Evolutionary conservation across 2,888 invertebrate genomes (phyloP).

Genomic region (Eupelmus urozonus): DNA sequence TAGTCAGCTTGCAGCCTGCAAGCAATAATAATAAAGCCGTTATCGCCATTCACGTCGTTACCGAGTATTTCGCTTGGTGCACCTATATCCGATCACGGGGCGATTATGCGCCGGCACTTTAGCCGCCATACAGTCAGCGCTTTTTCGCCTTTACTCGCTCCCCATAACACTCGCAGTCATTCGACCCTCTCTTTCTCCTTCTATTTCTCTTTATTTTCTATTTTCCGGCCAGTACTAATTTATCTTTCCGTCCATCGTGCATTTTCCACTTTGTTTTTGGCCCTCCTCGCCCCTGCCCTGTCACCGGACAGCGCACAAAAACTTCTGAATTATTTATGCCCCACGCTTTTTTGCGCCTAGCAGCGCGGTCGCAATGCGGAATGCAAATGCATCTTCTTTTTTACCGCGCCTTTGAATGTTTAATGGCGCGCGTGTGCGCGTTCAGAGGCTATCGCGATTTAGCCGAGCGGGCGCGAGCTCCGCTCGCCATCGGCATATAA

Average conservation of each 20-base stretch:
- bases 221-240: conserved; percentile 37
- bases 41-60: conserved; percentile 54
- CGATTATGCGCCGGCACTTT: neutral
- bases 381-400: conserved; percentile 73
- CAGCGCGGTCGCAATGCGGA: conserved; percentile 70
- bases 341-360: conserved; percentile 65
- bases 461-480: neutral
- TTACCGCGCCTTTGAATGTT: conserved; percentile 69
- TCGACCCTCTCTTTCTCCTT: neutral
- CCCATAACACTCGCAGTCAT: neutral
- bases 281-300: too few species aligned
- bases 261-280: conserved; percentile 45
- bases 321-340: conserved; percentile 75
- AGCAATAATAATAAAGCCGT: conserved; percentile 58
- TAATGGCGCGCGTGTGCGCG: conserved; percentile 64
- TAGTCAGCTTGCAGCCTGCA: neutral
- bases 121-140: neutral
- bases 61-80: conserved; percentile 50
- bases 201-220: conserved; percentile 25
- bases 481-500: conserved; percentile 29
- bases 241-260: conserved; percentile 30
- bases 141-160: neutral
- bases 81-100: neutral
- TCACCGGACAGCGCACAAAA: conserved; percentile 66
- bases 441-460: conserved; percentile 37